phyloP scores from a whole-genome alignment of 1,140 invertebrate species.

The Rhysida immarginata region DNA sequence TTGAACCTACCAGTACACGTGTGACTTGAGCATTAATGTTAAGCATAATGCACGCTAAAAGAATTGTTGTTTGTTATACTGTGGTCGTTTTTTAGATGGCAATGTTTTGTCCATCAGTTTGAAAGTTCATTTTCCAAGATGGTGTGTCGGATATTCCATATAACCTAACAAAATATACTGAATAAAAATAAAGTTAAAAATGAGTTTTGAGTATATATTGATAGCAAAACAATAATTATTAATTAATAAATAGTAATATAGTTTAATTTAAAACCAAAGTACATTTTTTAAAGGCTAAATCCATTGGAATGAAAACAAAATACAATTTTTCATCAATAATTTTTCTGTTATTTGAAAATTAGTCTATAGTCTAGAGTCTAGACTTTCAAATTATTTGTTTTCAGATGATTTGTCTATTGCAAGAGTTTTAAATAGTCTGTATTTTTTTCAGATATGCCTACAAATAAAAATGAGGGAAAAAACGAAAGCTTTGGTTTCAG shows the following conservation, averaged over 20 bases:
- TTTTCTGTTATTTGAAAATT: neutral
- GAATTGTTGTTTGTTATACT: neutral
- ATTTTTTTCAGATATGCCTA: neutral
- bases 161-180: neutral
- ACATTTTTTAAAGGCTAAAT: neutral
- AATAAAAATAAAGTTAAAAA: neutral
- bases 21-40: neutral
- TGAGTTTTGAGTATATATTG: neutral
- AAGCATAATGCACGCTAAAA: neutral
- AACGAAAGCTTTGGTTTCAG: neutral
- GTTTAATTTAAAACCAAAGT: neutral
- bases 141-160: neutral
- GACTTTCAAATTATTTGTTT: neutral
- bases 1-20: neutral
- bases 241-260: neutral
- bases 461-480: neutral
- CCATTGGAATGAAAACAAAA: neutral
- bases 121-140: neutral
- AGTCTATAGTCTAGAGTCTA: neutral
- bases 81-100: neutral
- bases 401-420: neutral
- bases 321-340: too few relatives aligned
- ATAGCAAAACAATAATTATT: neutral
- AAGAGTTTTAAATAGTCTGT: neutral
- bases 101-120: neutral